Evolutionary conservation across 2,888 invertebrate genomes (phyloP), one percentile per base, ranked within the genome.

Genomic region (Diloba caeruleocephala): DNA sequence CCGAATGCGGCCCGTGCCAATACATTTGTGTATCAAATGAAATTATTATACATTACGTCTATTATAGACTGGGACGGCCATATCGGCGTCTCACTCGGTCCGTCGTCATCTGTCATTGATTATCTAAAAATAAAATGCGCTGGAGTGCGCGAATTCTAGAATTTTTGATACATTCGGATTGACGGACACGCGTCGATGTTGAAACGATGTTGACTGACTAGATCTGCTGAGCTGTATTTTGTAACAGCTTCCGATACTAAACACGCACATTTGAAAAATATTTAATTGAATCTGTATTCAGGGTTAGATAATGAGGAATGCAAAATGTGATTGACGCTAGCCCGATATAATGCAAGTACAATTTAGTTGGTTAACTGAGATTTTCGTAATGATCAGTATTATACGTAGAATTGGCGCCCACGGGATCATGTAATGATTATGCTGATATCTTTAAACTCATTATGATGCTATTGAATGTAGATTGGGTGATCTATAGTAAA

Each of bases 61-160:
- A 69, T 59, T 57, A 56, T 36, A 52, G 39, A 61, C 36, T 8
- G 39, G 38, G 54, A 59, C 26, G 6, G 44, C 21, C 10, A 28
- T 56, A 54, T 29, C 5, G 23, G 8, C 31, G 31, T 65, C 71
- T 60, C 68, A 39, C 49, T 62, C 55, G 10, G 34, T 32, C 37
- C 43, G 31, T 73, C 78, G 69, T 79, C 74, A 72, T 78, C 70
- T 81, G 79, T 79, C 79, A 79, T 76, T 79, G 79, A 79, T 78
- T 71, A 60, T 62, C 73, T 79, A 79, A 74, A 79, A 76, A 79
- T 74, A 79, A 73, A 56, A 52, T 52, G 26, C 48, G 49, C 77
- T 74, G 75, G 74, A 78, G 72, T 48, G 69, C n/a, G n/a, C 65
- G 67, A 64, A 57, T 71, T 71, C 63, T 71, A 71, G 65, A 67